Evolutionary conservation across 92 coral and sea anemone species (phyloP).

Genomic region (Palythoa grandiflora): DNA sequence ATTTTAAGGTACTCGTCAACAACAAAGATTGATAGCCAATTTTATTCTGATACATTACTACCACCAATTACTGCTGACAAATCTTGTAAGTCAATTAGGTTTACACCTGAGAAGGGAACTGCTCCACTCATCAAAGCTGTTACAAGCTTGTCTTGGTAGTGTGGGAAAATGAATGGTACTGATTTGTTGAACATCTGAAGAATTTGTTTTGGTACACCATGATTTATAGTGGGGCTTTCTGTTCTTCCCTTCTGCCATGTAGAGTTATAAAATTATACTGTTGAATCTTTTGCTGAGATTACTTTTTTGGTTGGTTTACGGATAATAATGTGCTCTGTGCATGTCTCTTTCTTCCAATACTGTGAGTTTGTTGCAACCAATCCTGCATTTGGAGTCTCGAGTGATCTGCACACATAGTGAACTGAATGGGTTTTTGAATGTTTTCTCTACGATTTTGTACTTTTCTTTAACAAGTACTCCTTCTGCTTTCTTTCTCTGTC

Average conservation of each 20-base stretch:
- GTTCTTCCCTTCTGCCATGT: background rate
- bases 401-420: slow-evolving; percentile 42
- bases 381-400: slow-evolving; percentile 14
- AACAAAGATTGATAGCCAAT: slow-evolving; percentile 53
- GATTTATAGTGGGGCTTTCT: slow-evolving; percentile 26
- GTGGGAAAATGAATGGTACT: slow-evolving; percentile 46
- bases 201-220: slow-evolving; percentile 26
- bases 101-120: slow-evolving; percentile 44
- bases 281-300: slow-evolving; percentile 10
- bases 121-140: slow-evolving; percentile 51
- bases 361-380: slow-evolving; percentile 31
- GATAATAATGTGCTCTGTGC: slow-evolving; percentile 25
- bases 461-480: no score
- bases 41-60: slow-evolving; percentile 55
- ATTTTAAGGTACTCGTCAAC: slow-evolving; percentile 49
- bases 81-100: slow-evolving; percentile 25
- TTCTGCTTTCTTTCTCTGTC: no score
- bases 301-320: background rate
- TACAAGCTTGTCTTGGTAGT: slow-evolving; percentile 39
- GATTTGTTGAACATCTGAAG: slow-evolving; percentile 4
- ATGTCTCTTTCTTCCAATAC: slow-evolving; percentile 24
- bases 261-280: background rate
- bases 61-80: slow-evolving; percentile 52
- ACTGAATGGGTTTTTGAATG: slow-evolving; percentile 27
- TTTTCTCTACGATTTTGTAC: no score